A percentile compares a stretch with the other conserved stretches of the same genome.
Conservation (phyloP, 2,888 invertebrate genomes). For the Cephus sareptanus region DNA sequence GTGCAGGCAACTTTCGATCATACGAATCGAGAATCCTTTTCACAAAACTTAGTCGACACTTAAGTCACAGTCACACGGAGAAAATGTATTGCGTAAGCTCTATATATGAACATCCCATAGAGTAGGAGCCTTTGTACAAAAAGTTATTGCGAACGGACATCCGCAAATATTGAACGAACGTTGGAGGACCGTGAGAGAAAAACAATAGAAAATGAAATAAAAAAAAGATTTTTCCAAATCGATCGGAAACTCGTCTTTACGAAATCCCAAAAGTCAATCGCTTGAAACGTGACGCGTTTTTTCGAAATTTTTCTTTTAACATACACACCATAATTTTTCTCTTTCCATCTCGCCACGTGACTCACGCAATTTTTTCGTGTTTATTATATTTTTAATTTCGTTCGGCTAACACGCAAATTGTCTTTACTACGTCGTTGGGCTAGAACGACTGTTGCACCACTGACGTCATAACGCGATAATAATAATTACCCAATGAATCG, state of each 20-base stretch:
- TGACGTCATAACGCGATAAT: background rate
- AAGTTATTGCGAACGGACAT: constrained; percentile 12
- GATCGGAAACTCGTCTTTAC: background rate
- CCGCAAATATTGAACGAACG: background rate
- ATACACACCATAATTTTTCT: background rate
- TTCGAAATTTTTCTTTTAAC: background rate
- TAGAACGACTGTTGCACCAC: background rate
- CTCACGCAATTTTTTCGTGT: background rate
- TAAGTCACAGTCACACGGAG: constrained; percentile 20
- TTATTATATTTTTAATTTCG: background rate
- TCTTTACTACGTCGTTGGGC: background rate
- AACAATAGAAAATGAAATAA: background rate
- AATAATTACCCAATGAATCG: background rate
- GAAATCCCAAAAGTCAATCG: background rate
- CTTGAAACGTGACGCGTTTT: background rate
- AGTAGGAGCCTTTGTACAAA: constrained; percentile 24
- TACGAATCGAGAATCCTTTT: constrained; percentile 21
- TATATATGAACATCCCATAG: constrained; percentile 8
- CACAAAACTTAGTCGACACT: constrained; percentile 16
- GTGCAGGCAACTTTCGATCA: constrained; percentile 22
- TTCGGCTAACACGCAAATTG: background rate
- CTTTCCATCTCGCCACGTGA: background rate
- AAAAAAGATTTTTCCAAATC: background rate
- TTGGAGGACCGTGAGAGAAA: background rate
- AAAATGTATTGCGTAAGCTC: constrained; percentile 19